Percentiles rank a stretch among this genome's conserved stretches.
phyloP scores from a whole-genome alignment of 2,113 vertebrate species.

The Perca flavescens region DNA sequence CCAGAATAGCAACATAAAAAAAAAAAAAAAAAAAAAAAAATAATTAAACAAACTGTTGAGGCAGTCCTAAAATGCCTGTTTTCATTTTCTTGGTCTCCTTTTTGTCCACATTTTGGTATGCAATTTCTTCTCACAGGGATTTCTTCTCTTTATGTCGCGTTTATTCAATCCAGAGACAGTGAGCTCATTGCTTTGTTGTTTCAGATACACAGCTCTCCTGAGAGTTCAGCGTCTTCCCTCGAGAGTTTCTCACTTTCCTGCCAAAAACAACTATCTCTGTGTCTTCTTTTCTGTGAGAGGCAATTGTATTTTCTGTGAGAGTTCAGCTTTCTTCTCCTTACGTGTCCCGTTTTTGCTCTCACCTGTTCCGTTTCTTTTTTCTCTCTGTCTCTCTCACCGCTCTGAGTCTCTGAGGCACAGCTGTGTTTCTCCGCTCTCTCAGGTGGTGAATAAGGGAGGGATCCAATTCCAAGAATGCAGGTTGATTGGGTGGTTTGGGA shows the following conservation, averaged over 20 bases:
- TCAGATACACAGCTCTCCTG: constrained; percentile 48
- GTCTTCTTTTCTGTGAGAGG: constrained; percentile 32
- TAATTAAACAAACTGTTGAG: constrained; percentile 10
- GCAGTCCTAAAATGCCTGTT: constrained; percentile 20
- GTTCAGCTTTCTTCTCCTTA: constrained; percentile 18
- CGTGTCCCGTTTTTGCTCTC: constrained; percentile 34
- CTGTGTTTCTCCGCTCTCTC: constrained; percentile 74
- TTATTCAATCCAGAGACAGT: constrained; percentile 61
- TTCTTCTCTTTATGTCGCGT: constrained; percentile 46
- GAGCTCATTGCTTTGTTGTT: constrained; percentile 68
- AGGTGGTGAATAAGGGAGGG: constrained; percentile 80
- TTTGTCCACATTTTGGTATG: constrained; percentile 50
- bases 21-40: neutral
- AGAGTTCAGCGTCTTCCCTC: constrained; percentile 48
- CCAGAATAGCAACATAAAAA: neutral
- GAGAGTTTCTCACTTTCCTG: constrained; percentile 10
- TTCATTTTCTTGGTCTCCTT: constrained; percentile 39
- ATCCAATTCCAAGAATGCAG: constrained; percentile 63
- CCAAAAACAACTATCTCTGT: neutral
- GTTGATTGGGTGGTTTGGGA: constrained; percentile 79
- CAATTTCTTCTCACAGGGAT: constrained; percentile 34
- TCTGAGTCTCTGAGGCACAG: constrained; percentile 69
- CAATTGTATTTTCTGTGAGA: constrained; percentile 20
- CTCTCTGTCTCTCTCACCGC: constrained; percentile 21
- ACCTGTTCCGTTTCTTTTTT: constrained; percentile 40